These are phyloP conservation scores for Haliaeetus leucogaster DNA, from an alignment of 2,113 vertebrate genomes.

Conservation along the genomic window DNA sequence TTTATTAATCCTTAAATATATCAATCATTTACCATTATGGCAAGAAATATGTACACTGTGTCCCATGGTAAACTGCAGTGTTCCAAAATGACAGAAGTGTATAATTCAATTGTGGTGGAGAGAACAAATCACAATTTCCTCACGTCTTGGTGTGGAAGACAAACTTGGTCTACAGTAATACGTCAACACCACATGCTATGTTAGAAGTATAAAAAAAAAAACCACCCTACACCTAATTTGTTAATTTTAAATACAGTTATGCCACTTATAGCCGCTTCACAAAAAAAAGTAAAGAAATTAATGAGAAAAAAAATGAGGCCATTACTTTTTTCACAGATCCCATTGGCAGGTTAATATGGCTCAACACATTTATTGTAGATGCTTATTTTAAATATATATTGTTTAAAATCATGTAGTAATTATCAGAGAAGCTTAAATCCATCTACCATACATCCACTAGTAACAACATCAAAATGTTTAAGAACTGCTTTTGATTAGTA, in stretches of 20 bases:
- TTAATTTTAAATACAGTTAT: constrained; percentile 75
- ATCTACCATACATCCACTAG: constrained; percentile 75
- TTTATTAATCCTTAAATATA: constrained; percentile 90
- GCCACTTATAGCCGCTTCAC: constrained; percentile 74
- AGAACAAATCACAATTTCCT: constrained; percentile 75
- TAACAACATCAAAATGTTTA: constrained; percentile 73
- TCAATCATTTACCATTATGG: constrained; percentile 82
- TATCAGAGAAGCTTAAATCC: constrained; percentile 75
- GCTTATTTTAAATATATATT: constrained; percentile 77
- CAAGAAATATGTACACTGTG: constrained; percentile 84
- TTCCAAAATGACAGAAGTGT: constrained; percentile 74
- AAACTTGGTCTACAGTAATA: constrained; percentile 75
- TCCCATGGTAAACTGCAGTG: constrained; percentile 79
- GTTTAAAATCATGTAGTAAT: constrained; percentile 76
- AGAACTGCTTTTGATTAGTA: constrained; percentile 69
- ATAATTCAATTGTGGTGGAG: constrained; percentile 67
- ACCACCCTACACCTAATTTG: constrained; percentile 53
- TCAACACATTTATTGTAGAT: constrained; percentile 79
- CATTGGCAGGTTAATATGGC: constrained; percentile 83
- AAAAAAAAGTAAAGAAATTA: constrained; percentile 46
- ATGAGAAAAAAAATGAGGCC: constrained; percentile 63
- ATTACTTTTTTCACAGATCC: constrained; percentile 77
- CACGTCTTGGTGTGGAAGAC: constrained; percentile 74
- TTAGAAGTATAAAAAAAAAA: constrained; percentile 67
- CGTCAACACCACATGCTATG: constrained; percentile 78